A percentile compares a stretch with the other conserved stretches of the same genome.
Conservation (phyloP, 2,113 vertebrate genomes). For the Xiphophorus maculatus region DNA sequence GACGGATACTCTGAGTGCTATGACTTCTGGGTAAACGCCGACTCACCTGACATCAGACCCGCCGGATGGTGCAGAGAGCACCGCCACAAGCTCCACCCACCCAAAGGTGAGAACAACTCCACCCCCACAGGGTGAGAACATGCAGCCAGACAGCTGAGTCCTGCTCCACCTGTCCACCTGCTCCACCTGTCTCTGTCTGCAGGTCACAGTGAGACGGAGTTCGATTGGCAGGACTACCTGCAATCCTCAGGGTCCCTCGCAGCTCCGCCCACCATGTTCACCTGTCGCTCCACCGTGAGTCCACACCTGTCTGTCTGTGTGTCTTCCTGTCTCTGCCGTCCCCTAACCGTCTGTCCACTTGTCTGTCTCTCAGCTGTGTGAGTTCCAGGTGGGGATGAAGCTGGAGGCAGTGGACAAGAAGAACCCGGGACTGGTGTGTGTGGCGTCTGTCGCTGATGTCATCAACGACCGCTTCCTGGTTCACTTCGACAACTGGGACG, state of each 20-base stretch:
- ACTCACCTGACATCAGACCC: conserved; percentile 73
- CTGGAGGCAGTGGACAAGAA: conserved; percentile 83
- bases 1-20: conserved; percentile 82
- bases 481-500: conserved; percentile 86
- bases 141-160: not conserved
- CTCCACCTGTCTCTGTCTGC: conserved; percentile 14
- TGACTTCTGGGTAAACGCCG: conserved; percentile 83
- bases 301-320: not conserved
- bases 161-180: not conserved
- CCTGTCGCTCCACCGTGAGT: conserved; percentile 19
- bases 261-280: conserved; percentile 74
- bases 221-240: conserved; percentile 77
- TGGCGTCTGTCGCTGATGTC: conserved; percentile 77
- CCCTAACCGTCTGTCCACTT: not conserved
- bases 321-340: not conserved
- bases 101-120: conserved; percentile 72
- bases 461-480: conserved; percentile 77
- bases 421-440: conserved; percentile 82
- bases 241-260: conserved; percentile 65
- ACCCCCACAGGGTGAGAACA: not conserved
- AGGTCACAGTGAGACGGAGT: conserved; percentile 75
- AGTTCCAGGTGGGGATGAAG: conserved; percentile 78
- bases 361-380: conserved; percentile 46
- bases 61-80: conserved; percentile 77
- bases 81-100: conserved; percentile 78